Percentiles rank a stretch among this genome's conserved stretches.
Evolutionary conservation across 1,140 invertebrate genomes (phyloP).

Genomic region (Neodiprion lecontei): DNA sequence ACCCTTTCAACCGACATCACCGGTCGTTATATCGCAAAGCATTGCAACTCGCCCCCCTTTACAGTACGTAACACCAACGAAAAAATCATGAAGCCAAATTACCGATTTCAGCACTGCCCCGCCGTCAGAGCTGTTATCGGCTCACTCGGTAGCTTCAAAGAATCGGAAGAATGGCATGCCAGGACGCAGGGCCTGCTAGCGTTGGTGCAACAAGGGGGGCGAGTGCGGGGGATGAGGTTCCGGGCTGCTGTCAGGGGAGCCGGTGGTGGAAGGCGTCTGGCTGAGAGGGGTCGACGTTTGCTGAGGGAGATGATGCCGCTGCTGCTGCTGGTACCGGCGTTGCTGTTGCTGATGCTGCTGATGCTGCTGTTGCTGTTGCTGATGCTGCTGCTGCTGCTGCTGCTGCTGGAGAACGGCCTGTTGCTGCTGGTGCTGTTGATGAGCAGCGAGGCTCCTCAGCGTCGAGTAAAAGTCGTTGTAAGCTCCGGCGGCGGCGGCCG

Average conservation of each 20-base stretch:
- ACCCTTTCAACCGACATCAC: not conserved
- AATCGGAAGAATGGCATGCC: conserved; percentile 26
- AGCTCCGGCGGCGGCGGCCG: conserved; percentile 35
- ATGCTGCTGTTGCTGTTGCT: conserved; percentile 32
- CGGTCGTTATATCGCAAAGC: not conserved
- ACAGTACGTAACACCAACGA: not conserved
- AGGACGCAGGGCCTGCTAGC: conserved; percentile 42
- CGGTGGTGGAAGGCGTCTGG: conserved; percentile 55
- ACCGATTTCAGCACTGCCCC: conserved; percentile 50
- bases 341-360: conserved; percentile 16
- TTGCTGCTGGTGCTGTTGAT: conserved; percentile 46
- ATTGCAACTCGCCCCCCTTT: not conserved
- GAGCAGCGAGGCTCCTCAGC: conserved; percentile 54
- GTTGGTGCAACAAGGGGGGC: conserved; percentile 33
- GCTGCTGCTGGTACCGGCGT: conserved; percentile 7
- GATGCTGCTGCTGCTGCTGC: conserved; percentile 30
- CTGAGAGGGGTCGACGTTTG: conserved; percentile 26
- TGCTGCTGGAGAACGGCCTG: conserved; percentile 50
- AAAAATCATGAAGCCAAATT: conserved; percentile 4
- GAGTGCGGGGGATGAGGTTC: conserved; percentile 58
- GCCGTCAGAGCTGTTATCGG: conserved; percentile 58
- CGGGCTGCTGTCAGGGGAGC: conserved; percentile 62
- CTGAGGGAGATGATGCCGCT: not conserved
- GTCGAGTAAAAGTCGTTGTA: conserved; percentile 63
- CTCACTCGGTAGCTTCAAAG: conserved; percentile 51